Percentiles rank a stretch among this genome's conserved stretches.
Evolutionary conservation across 2,113 vertebrate genomes (phyloP).

Genomic region (Calyptommatus sinebrachiatus): DNA sequence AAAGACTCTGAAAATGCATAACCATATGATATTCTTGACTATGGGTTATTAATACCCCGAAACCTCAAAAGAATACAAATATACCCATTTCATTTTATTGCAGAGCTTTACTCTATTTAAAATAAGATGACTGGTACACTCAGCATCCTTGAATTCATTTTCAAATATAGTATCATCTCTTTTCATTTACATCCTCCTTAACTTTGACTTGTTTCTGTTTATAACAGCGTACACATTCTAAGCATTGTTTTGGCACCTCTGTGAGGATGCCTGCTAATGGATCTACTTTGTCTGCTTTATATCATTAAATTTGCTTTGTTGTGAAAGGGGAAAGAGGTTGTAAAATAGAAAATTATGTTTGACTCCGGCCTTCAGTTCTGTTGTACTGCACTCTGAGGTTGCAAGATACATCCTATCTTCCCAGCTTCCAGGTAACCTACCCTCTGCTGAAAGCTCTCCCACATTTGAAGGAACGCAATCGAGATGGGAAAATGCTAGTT

Average conservation of each 20-base stretch:
- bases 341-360: neutral
- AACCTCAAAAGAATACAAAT: neutral
- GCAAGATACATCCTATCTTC: neutral
- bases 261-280: neutral
- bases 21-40: neutral
- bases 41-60: constrained; percentile 1
- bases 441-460: neutral
- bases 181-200: neutral
- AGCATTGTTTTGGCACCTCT: neutral
- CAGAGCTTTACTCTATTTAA: neutral
- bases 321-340: neutral
- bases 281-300: too few relatives aligned
- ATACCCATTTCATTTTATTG: neutral
- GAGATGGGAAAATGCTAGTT: neutral
- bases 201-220: too few relatives aligned
- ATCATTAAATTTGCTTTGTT: constrained; percentile 12
- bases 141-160: constrained; percentile 9
- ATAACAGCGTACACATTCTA: neutral
- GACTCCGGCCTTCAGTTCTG: neutral
- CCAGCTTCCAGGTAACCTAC: neutral
- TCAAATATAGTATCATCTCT: neutral
- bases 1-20: neutral
- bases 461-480: too few relatives aligned
- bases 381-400: neutral
- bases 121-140: constrained; percentile 6